Conservation (phyloP, 2,113 vertebrate genomes). For the Cebus imitator region DNA sequence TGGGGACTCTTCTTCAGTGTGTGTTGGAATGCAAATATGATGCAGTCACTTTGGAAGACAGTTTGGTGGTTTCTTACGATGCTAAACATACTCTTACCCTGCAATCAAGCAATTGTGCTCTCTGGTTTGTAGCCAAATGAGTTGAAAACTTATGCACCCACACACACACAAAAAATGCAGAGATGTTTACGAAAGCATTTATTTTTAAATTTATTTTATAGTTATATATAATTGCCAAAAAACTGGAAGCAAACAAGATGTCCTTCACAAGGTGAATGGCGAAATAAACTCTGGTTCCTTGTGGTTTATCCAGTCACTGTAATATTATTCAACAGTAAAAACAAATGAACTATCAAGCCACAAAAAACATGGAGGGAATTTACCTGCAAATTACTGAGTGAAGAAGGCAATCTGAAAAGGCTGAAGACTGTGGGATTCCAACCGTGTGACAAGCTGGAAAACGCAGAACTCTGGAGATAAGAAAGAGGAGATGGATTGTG, state of each 20-base stretch:
- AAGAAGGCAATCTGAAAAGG: background rate
- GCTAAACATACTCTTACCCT: background rate
- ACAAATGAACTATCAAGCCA: background rate
- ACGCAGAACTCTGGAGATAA: background rate
- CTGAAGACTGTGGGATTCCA: background rate
- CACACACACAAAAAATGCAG: background rate
- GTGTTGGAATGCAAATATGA: background rate
- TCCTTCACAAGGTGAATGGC: background rate
- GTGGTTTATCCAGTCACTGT: background rate
- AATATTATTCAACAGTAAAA: background rate
- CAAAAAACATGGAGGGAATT: background rate
- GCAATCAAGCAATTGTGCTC: background rate
- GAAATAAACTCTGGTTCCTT: background rate
- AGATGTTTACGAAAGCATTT: background rate
- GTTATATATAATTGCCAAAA: background rate
- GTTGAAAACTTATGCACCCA: background rate
- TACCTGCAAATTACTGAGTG: background rate
- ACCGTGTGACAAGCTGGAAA: background rate
- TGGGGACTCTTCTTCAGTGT: background rate
- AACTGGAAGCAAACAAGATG: background rate
- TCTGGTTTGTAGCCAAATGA: background rate
- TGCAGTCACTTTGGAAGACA: background rate
- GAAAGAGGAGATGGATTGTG: background rate
- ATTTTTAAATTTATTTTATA: background rate
- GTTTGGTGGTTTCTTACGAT: background rate